Conservation (phyloP, 2,113 vertebrate genomes). For the Cyprichromis sp. region DNA sequence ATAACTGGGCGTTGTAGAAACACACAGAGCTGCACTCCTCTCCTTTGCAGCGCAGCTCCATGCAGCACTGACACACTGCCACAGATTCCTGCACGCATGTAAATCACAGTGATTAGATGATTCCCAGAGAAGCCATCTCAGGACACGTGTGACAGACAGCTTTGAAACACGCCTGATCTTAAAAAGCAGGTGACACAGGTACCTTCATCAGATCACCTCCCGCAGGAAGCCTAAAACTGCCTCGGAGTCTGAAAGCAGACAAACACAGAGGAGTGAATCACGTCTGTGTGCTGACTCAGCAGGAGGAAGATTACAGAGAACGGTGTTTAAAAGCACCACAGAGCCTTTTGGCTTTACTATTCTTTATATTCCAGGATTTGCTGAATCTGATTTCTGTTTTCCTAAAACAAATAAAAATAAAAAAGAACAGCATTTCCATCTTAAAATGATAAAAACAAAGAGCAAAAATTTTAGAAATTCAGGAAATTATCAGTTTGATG, state of each 20-base stretch:
- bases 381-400: neutral
- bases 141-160: neutral
- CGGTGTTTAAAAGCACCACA: neutral
- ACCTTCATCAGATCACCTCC: neutral
- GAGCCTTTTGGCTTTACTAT: neutral
- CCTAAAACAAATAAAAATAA: fast-evolving
- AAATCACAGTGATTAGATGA: neutral
- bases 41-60: neutral
- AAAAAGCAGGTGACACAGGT: neutral
- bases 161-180: neutral
- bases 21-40: neutral
- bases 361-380: neutral
- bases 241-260: neutral
- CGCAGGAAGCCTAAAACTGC: neutral
- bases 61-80: neutral
- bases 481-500: neutral
- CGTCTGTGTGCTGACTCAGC: neutral
- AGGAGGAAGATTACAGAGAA: neutral
- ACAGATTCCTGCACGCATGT: neutral
- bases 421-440: neutral
- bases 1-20: neutral
- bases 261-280: neutral
- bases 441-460: neutral
- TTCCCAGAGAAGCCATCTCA: neutral
- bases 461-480: fast-evolving